These are phyloP conservation scores for Neolamprologus fasciatus DNA, from an alignment of 2,113 vertebrate genomes.

Conservation along the genomic window DNA sequence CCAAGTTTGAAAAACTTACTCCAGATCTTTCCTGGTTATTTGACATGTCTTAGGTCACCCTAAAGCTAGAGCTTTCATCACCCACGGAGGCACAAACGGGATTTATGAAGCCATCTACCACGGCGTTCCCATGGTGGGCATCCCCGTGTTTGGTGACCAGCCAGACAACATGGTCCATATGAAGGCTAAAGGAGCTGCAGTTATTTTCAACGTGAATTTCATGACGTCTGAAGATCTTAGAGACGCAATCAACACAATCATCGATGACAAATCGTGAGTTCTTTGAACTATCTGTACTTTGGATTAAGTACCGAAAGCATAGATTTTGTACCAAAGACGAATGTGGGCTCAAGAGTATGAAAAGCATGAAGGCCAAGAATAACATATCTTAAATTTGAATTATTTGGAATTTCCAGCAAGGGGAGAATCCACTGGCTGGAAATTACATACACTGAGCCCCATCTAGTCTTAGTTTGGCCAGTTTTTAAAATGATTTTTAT, in stretches of 20 bases:
- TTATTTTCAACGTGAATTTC: slow-evolving; percentile 66
- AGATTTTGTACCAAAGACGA: fast-evolving
- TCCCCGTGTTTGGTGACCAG: slow-evolving; percentile 85
- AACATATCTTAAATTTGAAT: neutral
- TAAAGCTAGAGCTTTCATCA: slow-evolving; percentile 82
- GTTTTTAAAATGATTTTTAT: neutral
- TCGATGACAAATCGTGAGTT: slow-evolving; percentile 12
- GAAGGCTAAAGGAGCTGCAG: slow-evolving; percentile 78
- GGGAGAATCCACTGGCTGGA: neutral
- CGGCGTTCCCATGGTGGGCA: slow-evolving; percentile 81
- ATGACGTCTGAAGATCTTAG: slow-evolving; percentile 71
- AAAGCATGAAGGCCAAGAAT: slow-evolving; percentile 24
- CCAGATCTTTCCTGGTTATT: neutral
- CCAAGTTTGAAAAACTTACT: fast-evolving
- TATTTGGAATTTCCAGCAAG: neutral
- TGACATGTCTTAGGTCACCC: slow-evolving; percentile 69
- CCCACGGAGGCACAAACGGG: slow-evolving; percentile 86
- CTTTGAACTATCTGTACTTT: neutral
- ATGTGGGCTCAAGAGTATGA: fast-evolving
- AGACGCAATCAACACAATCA: slow-evolving; percentile 68
- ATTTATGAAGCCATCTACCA: slow-evolving; percentile 94
- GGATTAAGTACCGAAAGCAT: fast-evolving
- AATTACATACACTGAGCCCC: neutral
- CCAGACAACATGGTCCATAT: slow-evolving; percentile 80
- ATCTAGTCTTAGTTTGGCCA: neutral